Conservation (phyloP, 1,140 invertebrate genomes). For the Parasteatoda tepidariorum region DNA sequence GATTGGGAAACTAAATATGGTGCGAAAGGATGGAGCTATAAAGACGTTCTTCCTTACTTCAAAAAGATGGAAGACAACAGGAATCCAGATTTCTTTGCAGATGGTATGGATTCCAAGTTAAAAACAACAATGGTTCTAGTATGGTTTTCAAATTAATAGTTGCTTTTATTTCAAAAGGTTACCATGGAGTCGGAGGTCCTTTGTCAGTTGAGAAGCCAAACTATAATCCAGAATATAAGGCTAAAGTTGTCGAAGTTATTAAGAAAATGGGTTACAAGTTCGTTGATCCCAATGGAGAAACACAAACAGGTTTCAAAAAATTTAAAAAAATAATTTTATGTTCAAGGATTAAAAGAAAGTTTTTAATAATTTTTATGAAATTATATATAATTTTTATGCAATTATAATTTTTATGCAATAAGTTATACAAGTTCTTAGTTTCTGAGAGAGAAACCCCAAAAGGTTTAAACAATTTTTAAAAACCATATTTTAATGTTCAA, state of each 20-base stretch:
- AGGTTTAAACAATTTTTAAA: too few relatives aligned
- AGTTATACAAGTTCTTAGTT: too few relatives aligned
- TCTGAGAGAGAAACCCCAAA: too few relatives aligned
- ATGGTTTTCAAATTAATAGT: too few relatives aligned
- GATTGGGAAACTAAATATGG: conserved; percentile 89
- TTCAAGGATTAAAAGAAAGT: too few relatives aligned
- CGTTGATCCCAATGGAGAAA: background rate
- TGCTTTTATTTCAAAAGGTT: conserved; percentile 71
- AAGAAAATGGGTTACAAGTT: background rate
- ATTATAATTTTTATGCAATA: too few relatives aligned
- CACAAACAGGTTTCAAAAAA: background rate
- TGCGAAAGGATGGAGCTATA: conserved; percentile 89
- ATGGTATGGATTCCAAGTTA: conserved; percentile 9
- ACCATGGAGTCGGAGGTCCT: conserved; percentile 82
- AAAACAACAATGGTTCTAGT: too few relatives aligned
- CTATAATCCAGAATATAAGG: background rate
- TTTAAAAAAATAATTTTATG: too few relatives aligned
- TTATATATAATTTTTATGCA: too few relatives aligned
- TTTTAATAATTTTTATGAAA: too few relatives aligned
- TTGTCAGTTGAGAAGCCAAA: conserved; percentile 83
- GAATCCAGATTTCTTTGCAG: background rate
- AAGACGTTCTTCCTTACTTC: conserved; percentile 79
- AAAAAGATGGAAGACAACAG: conserved; percentile 70
- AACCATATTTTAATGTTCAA: too few relatives aligned
- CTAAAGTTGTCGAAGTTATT: background rate